Base-by-base conservation (phyloP, 2,113 vertebrate genomes). In the Catharus minimus region DNA sequence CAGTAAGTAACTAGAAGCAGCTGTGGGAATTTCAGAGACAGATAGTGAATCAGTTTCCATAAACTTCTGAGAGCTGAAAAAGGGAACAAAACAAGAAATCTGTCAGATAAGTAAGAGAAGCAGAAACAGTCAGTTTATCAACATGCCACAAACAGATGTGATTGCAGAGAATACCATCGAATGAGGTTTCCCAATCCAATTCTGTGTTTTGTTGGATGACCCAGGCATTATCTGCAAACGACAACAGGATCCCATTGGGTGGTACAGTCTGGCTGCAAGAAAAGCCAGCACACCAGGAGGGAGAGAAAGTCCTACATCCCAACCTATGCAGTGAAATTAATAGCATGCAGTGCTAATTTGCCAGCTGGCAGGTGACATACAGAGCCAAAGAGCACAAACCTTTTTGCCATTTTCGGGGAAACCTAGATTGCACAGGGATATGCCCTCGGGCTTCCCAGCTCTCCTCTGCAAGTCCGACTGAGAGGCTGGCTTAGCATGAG, bases 101-200 rank as follows among this genome's bases (percentile, higher is more conserved):
- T 20, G 7, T 38, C 50, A 77, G 22, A 33, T 26, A 77, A 69
- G 19, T 38, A 76, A 38, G 5, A 88, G 28, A n/a, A 73, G 12
- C 16, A 65, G 41, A 77, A 88, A 43, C 7, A 57, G 10, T 30
- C 0, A 0, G 32, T 83, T 82, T 30, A 32, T 46, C 18, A 49
- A 6, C 18, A 38, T 13, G 10, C 24, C 33, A 36, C 56, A 74
- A 47, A 60, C 30, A 26, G 30, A 39, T 13, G 6, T 30, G 15
- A 47, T 41, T 30, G 12, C 33, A 82, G 24, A 72, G 22, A 61
- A 30, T 30, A 36, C 38, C 32, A 26, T 52, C 26, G 44, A 28
- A 41, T 0, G 1, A 5, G 2, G 23, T 43, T 88, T 86, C 30
- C 26, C 52, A 50, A 0, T 50, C 6, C 13, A 17, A 15, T 32